Conservation (phyloP, 2,888 invertebrate genomes). For the Tachina fera region DNA sequence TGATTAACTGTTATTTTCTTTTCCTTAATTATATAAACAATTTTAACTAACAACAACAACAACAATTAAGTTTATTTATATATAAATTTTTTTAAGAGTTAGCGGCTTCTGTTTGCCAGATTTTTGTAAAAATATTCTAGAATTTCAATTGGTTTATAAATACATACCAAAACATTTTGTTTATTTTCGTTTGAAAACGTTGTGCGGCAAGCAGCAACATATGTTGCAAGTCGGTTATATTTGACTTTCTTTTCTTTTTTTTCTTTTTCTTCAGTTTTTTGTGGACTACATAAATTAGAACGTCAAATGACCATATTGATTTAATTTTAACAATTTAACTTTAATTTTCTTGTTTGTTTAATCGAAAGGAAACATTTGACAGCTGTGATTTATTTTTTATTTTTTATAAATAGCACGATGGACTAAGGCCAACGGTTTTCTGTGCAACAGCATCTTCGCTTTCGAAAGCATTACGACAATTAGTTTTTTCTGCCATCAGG, state of each 20-base stretch:
- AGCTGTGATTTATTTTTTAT: constrained; percentile 15
- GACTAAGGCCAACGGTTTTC: neutral
- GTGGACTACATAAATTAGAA: constrained; percentile 12
- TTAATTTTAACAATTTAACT: constrained; percentile 26
- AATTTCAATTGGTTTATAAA: constrained; percentile 30
- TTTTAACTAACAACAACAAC: constrained; percentile 56
- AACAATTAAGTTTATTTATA: constrained; percentile 14
- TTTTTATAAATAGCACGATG: neutral
- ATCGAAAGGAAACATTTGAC: constrained; percentile 38
- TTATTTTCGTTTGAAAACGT: constrained; percentile 39
- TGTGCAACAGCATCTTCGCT: too few relatives aligned
- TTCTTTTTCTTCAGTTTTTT: neutral
- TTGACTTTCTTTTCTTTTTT: neutral
- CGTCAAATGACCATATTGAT: constrained; percentile 25
- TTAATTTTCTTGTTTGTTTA: constrained; percentile 38
- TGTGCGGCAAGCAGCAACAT: constrained; percentile 35
- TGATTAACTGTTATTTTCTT: constrained; percentile 65
- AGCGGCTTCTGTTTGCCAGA: constrained; percentile 65
- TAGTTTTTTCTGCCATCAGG: too few relatives aligned
- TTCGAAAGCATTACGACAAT: too few relatives aligned
- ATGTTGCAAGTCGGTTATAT: constrained; percentile 48
- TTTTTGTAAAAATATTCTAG: constrained; percentile 46
- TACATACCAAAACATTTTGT: neutral
- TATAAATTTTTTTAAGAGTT: constrained; percentile 27
- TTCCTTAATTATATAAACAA: constrained; percentile 68